Evolutionary conservation across 2,797 vertebrate species (phyloP).

Genomic region (Labroides dimidiatus): DNA sequence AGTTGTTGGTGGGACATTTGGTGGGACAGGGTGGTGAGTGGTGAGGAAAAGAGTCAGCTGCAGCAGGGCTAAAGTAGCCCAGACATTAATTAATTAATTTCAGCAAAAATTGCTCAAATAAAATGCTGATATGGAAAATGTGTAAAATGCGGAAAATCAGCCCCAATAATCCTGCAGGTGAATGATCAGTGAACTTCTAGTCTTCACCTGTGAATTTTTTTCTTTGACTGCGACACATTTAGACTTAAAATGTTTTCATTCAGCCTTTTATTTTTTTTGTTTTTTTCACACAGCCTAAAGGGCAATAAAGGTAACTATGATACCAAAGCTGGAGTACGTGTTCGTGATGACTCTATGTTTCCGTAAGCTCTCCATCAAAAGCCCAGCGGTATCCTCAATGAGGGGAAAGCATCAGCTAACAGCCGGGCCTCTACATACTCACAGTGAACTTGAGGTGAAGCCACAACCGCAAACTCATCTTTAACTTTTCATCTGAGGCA

Average conservation of each 20-base stretch:
- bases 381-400: slow-evolving; percentile 53
- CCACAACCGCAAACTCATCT: slow-evolving; percentile 77
- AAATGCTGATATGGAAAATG: too few relatives aligned
- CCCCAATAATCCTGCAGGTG: too few relatives aligned
- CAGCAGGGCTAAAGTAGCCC: too few relatives aligned
- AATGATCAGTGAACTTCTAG: too few relatives aligned
- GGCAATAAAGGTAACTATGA: slow-evolving; percentile 44
- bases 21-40: too few relatives aligned
- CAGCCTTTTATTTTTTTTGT: slow-evolving; percentile 1
- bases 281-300: slow-evolving; percentile 22
- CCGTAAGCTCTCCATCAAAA: slow-evolving; percentile 64
- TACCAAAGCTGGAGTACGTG: slow-evolving; percentile 41
- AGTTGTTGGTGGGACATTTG: too few relatives aligned
- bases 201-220: slow-evolving; percentile 9
- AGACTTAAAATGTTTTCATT: slow-evolving; percentile 27
- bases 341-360: slow-evolving; percentile 67
- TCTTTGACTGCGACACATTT: slow-evolving; percentile 11
- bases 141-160: too few relatives aligned
- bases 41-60: too few relatives aligned
- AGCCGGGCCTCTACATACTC: slow-evolving; percentile 70
- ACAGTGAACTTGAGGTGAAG: slow-evolving; percentile 76
- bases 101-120: too few relatives aligned
- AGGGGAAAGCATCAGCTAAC: slow-evolving; percentile 70
- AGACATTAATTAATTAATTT: too few relatives aligned
- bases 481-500: slow-evolving; percentile 67